phyloP scores from a whole-genome alignment of 2,797 vertebrate genomes.

The Neosilurus hyrtlii region DNA sequence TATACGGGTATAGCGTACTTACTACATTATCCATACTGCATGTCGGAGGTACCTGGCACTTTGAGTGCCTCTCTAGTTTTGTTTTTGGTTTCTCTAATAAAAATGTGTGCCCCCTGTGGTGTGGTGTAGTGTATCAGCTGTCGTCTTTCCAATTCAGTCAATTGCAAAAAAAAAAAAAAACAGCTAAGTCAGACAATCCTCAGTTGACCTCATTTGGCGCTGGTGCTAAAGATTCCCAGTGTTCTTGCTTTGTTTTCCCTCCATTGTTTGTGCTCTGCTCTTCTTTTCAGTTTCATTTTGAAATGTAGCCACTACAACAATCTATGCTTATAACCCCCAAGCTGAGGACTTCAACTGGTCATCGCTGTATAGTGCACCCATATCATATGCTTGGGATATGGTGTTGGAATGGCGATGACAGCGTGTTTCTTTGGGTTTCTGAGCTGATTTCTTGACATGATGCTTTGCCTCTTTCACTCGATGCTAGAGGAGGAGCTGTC shows the following conservation, averaged over 20 bases:
- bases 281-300: not conserved
- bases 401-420: conserved; percentile 59
- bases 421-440: conserved; percentile 65
- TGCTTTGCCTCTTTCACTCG: conserved; percentile 71
- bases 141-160: too few relatives aligned
- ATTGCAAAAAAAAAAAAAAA: not conserved
- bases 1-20: too few relatives aligned
- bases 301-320: not conserved
- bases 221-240: not conserved
- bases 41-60: too few relatives aligned
- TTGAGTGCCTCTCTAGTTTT: not conserved
- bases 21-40: too few relatives aligned
- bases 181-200: not conserved
- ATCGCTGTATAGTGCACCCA: too few relatives aligned
- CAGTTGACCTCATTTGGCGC: not conserved
- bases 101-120: not conserved
- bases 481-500: conserved; percentile 73
- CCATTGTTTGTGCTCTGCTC: not conserved
- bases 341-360: not conserved
- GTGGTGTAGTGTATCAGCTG: too few relatives aligned
- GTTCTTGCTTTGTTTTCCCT: too few relatives aligned
- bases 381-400: conserved; percentile 52
- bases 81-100: not conserved
- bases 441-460: conserved; percentile 72
- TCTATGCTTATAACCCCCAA: not conserved